Percentiles rank a stretch among this genome's conserved stretches.
phyloP scores from a whole-genome alignment of 2,797 vertebrate genomes.

The Vireo griseus region DNA sequence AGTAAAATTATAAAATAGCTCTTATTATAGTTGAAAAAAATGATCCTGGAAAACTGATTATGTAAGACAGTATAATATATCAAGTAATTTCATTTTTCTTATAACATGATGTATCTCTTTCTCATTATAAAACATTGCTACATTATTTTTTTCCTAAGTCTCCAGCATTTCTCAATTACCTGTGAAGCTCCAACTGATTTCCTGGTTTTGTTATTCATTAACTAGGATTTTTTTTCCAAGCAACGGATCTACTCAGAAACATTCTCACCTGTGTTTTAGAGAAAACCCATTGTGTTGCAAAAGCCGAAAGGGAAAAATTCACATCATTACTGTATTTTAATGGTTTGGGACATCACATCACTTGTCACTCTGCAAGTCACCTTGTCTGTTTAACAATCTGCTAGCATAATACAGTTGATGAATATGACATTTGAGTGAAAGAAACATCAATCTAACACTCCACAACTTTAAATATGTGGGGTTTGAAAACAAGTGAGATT shows the following conservation, averaged over 20 bases:
- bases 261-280: neutral
- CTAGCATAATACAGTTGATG: constrained; percentile 56
- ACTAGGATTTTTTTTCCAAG: neutral
- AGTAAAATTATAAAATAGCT: constrained; percentile 26
- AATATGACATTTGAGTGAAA: constrained; percentile 61
- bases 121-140: neutral
- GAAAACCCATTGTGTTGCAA: neutral
- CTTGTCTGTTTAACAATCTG: constrained; percentile 64
- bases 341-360: constrained; percentile 62
- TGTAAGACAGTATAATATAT: neutral
- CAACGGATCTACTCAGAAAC: neutral
- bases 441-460: constrained; percentile 58
- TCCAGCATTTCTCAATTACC: neutral
- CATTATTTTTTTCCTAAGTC: neutral
- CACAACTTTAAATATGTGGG: constrained; percentile 40
- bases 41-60: neutral
- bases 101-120: neutral
- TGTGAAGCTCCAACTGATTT: neutral
- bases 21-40: neutral
- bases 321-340: constrained; percentile 14
- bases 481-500: constrained; percentile 55
- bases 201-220: neutral
- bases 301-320: neutral
- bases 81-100: neutral
- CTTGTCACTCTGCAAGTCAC: constrained; percentile 58